These are phyloP conservation scores for Nasonovia ribisnigri DNA, from an alignment of 2,888 invertebrate species.

Conservation along the genomic window DNA sequence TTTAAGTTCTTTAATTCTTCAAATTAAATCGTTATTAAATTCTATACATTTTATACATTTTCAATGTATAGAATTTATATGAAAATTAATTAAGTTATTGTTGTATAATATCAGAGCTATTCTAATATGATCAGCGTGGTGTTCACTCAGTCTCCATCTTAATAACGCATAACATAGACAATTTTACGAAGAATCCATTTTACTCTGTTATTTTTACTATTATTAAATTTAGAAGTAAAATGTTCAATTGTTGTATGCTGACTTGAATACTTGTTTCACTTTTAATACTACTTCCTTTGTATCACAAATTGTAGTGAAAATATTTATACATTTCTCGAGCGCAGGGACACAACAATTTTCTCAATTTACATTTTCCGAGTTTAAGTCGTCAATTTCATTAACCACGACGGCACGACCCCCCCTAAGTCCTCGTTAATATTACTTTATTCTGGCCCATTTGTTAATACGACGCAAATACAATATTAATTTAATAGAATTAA, in stretches of 20 bases:
- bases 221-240: background rate
- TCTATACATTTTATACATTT: too few species aligned
- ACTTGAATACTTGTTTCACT: background rate
- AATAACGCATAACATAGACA: background rate
- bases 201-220: background rate
- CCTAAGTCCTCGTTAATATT: background rate
- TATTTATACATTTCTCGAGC: background rate
- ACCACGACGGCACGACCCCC: too few species aligned
- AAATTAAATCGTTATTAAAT: background rate
- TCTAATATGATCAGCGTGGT: background rate
- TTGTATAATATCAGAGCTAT: background rate
- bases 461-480: background rate
- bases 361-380: background rate
- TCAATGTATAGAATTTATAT: too few species aligned
- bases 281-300: too few species aligned
- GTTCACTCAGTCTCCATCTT: background rate
- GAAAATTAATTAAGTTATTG: background rate
- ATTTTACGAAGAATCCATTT: background rate
- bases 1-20: background rate
- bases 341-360: background rate
- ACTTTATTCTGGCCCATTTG: background rate
- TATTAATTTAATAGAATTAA: background rate
- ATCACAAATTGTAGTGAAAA: background rate
- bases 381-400: background rate
- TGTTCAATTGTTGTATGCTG: background rate